Percentiles rank a stretch among this genome's conserved stretches.
Evolutionary conservation across 2,888 invertebrate species (phyloP).

Genomic region (Hirtodrosophila cameraria): DNA sequence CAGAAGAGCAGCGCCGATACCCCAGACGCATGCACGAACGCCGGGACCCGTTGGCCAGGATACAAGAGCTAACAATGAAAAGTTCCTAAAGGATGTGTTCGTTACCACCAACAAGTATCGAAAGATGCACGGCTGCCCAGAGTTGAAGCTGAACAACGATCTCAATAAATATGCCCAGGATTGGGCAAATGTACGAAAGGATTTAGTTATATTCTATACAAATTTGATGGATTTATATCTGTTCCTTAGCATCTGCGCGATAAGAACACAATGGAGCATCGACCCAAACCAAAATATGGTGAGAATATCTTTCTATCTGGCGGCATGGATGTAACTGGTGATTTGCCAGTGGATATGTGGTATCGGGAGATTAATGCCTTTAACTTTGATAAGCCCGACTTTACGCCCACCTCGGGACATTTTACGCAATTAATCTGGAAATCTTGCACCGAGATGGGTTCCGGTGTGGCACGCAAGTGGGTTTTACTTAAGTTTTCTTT

Average conservation of each 20-base stretch:
- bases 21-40: conserved; percentile 50
- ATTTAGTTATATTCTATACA: too few relatives aligned
- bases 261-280: conserved; percentile 88
- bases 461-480: conserved; percentile 86
- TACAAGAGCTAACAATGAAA: conserved; percentile 60
- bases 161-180: conserved; percentile 88
- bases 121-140: conserved; percentile 88
- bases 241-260: conserved; percentile 64
- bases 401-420: conserved; percentile 89
- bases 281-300: conserved; percentile 91
- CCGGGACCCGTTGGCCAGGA: conserved; percentile 63
- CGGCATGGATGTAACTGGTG: conserved; percentile 86
- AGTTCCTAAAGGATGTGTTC: conserved; percentile 56
- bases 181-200: conserved; percentile 87
- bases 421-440: conserved; percentile 95
- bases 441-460: conserved; percentile 89
- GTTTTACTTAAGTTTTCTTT: not conserved
- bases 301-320: conserved; percentile 93
- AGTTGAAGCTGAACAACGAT: conserved; percentile 87
- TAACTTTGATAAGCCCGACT: conserved; percentile 87
- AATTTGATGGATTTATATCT: not conserved
- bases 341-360: conserved; percentile 86
- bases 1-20: conserved; percentile 49
- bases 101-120: conserved; percentile 89
- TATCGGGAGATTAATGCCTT: conserved; percentile 90